Evolutionary conservation across 2,888 invertebrate species (phyloP).

Genomic region (Zele albiditarsus): DNA sequence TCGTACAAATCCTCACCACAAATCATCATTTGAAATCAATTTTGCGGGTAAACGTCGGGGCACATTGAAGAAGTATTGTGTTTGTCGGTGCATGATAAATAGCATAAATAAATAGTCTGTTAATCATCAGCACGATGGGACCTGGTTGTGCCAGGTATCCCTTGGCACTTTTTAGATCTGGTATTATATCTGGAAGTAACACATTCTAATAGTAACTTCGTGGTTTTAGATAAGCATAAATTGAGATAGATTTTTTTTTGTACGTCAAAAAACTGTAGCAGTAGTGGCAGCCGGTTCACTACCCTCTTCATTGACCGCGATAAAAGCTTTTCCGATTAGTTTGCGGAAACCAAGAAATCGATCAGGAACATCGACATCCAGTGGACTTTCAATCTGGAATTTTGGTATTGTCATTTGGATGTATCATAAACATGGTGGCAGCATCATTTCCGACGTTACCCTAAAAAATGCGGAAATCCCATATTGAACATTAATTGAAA

Average conservation of each 20-base stretch:
- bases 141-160: neutral
- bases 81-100: slow-evolving; percentile 35
- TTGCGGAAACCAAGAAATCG: slow-evolving; percentile 48
- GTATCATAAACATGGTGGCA: slow-evolving; percentile 82
- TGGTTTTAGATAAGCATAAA: neutral
- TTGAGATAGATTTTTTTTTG: neutral
- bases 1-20: neutral
- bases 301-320: slow-evolving; percentile 64
- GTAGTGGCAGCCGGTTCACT: slow-evolving; percentile 22
- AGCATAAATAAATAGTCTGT: slow-evolving; percentile 35
- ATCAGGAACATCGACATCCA: slow-evolving; percentile 65
- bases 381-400: slow-evolving; percentile 70
- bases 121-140: slow-evolving; percentile 20
- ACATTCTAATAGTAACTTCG: neutral
- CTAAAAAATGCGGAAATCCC: slow-evolving; percentile 53
- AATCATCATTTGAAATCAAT: neutral
- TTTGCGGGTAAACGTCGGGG: neutral
- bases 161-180: neutral
- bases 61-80: slow-evolving; percentile 18
- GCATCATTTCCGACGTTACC: slow-evolving; percentile 71
- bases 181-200: slow-evolving; percentile 16
- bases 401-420: slow-evolving; percentile 78
- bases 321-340: slow-evolving; percentile 73
- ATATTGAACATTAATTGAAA: neutral
- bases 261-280: neutral